These are phyloP conservation scores for Lophochroa leadbeateri DNA, from an alignment of 2,113 vertebrate species.

Conservation along the genomic window DNA sequence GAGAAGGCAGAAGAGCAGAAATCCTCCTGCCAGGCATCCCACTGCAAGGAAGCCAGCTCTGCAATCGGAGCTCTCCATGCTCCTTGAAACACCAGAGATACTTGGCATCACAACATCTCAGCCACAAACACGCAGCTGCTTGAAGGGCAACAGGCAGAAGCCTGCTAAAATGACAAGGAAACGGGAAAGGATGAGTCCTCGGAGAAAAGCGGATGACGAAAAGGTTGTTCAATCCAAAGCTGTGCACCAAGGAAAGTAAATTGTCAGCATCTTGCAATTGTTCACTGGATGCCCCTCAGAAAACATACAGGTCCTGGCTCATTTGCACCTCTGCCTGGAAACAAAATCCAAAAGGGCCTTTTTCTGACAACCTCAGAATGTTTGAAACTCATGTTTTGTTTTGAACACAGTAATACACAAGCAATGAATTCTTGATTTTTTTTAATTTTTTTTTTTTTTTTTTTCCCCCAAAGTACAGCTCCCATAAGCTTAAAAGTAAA, in stretches of 20 bases:
- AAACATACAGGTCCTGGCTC: not conserved
- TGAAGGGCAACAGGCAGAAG: not conserved
- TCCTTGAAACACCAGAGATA: not conserved
- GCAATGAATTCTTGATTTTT: not conserved
- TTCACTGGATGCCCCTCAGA: not conserved
- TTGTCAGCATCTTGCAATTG: not conserved
- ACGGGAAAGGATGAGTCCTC: not conserved
- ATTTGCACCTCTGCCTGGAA: not conserved
- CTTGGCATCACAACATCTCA: not conserved
- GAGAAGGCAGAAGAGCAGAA: not conserved
- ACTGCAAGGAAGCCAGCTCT: not conserved
- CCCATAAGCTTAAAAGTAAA: constrained; percentile 62
- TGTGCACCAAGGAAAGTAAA: not conserved
- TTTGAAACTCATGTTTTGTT: constrained; percentile 26
- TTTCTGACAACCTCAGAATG: not conserved
- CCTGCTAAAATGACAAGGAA: not conserved
- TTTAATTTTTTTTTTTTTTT: not conserved
- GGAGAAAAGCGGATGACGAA: not conserved
- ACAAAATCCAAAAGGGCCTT: not conserved
- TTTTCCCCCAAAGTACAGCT: not conserved
- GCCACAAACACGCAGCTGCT: not conserved
- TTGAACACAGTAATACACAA: constrained; percentile 18
- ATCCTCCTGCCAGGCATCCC: not conserved
- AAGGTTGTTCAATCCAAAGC: not conserved
- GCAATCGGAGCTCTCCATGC: rapidly evolving